Evolutionary conservation across 92 coral and sea anemone genomes (phyloP), one percentile per base, ranked within the genome.

Genomic region (Porites rus): DNA sequence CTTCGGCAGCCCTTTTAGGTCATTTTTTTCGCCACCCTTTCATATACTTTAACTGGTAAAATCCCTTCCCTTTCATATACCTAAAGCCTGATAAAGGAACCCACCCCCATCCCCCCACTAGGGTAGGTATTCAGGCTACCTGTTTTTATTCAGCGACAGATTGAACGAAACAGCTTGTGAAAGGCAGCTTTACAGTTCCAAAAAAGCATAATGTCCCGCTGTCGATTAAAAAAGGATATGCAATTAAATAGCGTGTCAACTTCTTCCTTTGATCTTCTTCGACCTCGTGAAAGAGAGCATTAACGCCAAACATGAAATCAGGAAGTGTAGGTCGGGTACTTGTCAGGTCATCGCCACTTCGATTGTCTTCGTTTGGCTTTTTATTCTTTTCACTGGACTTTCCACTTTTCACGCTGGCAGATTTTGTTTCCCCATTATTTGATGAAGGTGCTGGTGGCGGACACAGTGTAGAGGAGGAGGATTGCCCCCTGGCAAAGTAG

Each of bases 301-400:
- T 93, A 14, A 95, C 94, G 54, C 95, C 98, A 67, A 84, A 81
- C 80, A 95, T 72, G 71, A 95, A 82, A 69, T 95, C 95, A 50
- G 98, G 95, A 17, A 95, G 91, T 19, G 46, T 24, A 59, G 74
- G 67, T n/a, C 21, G 24, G 20, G 46, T 62, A 72, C 80, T 43
- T 64, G 28, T 28, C 7, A 6, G 16, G 10, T 59, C 78, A 38
- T 59, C 70, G 7, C 46, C 12, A 7, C 69, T 31, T 6, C 69
- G 11, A 31, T 19, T 74, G 69, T 46, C 69, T 11, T 24, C 69
- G 11, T 62, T 51, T 46, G 72, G 62, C 21, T 7, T 78, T 66
- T 80, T 63, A 6, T 53, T 31, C 38, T 74, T 22, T 28, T 62
- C 88, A 18, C 64, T 56, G 6, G 69, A 25, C 51, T 78, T 85